phyloP scores from a whole-genome alignment of 2,888 invertebrate species.

The Anoncus sp. region DNA sequence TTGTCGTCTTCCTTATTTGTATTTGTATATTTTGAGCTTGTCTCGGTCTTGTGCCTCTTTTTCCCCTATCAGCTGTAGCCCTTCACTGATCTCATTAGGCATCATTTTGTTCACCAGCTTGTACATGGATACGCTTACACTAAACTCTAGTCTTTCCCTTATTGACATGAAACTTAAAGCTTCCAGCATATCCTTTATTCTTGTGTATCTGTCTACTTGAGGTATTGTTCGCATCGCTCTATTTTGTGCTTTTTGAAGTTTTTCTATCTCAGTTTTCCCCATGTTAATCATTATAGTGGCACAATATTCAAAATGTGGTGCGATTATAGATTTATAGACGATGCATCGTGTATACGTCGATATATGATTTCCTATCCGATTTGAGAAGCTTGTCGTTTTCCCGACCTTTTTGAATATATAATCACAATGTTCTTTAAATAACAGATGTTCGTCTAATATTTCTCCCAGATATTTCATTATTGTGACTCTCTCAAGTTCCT shows the following conservation, averaged over 20 bases:
- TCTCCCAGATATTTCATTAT: conserved; percentile 50
- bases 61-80: conserved; percentile 21
- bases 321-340: conserved; percentile 12
- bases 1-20: too few species aligned
- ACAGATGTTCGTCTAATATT: conserved; percentile 43
- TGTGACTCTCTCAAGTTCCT: background rate
- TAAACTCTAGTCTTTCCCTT: conserved; percentile 17
- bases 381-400: conserved; percentile 54
- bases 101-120: conserved; percentile 47
- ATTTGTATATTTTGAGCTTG: too few species aligned
- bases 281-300: conserved; percentile 33
- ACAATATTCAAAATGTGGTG: conserved; percentile 56
- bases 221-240: background rate
- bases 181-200: conserved; percentile 1
- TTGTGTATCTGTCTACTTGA: background rate
- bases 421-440: conserved; percentile 44
- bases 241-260: background rate
- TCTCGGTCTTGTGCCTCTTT: too few species aligned
- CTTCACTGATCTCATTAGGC: conserved; percentile 43
- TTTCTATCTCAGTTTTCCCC: conserved; percentile 7
- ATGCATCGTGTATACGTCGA: conserved; percentile 40
- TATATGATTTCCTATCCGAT: conserved; percentile 45
- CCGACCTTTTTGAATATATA: conserved; percentile 53
- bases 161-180: conserved; percentile 4
- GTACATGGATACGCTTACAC: background rate